Percentiles rank a stretch among this genome's conserved stretches.
phyloP scores from a whole-genome alignment of 2,113 vertebrate species.

The Xyrauchen texanus region DNA sequence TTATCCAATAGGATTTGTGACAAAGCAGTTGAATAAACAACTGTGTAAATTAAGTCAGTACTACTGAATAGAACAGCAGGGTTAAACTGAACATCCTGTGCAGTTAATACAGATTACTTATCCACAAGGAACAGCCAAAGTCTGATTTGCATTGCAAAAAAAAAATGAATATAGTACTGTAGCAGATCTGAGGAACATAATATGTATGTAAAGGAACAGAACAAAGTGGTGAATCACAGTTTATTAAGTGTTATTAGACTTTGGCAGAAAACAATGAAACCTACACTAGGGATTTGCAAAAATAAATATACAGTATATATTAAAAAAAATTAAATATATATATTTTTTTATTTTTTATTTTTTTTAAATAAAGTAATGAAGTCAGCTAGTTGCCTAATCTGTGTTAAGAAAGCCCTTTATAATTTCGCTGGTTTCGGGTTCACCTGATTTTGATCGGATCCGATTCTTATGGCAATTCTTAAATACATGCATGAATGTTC shows the following conservation, averaged over 20 bases:
- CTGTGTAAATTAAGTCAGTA: slow-evolving; percentile 30
- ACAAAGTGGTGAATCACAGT: not conserved
- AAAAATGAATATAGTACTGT: not conserved
- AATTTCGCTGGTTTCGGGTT: too few species aligned
- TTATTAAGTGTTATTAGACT: not conserved
- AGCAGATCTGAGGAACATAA: not conserved
- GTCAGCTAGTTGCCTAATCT: too few species aligned
- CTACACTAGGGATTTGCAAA: too few species aligned
- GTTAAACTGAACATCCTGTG: slow-evolving; percentile 33
- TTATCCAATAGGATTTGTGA: slow-evolving; percentile 38
- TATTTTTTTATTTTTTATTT: too few species aligned
- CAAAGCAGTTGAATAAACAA: slow-evolving; percentile 36
- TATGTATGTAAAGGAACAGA: not conserved
- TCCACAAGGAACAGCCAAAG: slow-evolving; percentile 5
- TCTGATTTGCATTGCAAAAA: slow-evolving; percentile 28
- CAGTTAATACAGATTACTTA: slow-evolving; percentile 1
- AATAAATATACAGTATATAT: too few species aligned
- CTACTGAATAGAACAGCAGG: slow-evolving; percentile 21
- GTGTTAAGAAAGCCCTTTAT: too few species aligned
- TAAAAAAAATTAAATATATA: too few species aligned
- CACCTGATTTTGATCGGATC: too few species aligned
- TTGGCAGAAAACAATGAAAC: too few species aligned
- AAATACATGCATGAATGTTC: too few species aligned
- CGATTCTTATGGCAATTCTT: too few species aligned
- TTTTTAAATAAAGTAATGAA: too few species aligned